Evolutionary conservation across 2,888 invertebrate species (phyloP), one percentile per base, ranked within the genome.

Genomic region (Plemyria rubiginata): DNA sequence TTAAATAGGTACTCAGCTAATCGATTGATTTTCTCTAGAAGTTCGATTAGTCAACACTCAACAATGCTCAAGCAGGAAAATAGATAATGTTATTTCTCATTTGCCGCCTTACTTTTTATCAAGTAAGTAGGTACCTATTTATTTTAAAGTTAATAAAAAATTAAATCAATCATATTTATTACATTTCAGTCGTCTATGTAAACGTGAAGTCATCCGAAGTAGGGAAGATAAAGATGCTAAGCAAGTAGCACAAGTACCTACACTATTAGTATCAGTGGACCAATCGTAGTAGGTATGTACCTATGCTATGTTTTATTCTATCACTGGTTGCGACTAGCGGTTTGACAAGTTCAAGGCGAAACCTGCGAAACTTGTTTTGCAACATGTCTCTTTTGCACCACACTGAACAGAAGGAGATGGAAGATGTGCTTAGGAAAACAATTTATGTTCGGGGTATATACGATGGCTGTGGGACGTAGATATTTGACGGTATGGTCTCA

Each of bases 261-360:
- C 36, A n/a, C n/a, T n/a, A n/a, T n/a, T n/a, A 38, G 46, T 40
- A 36, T 16, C 45, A 54, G 49, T 58, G 50, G 49, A 11, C 46
- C 56, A 57, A 7, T 45, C 16, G 45, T 45, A 9, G 40, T 56
- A n/a, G n/a, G n/a, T n/a, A n/a, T n/a, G n/a, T n/a, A n/a, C n/a
- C n/a, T n/a, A 22, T 22, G 22, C 22, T 22, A 38, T 60, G 38
- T 22, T 28, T 11, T 56, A 64, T 57, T 71, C 71, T 51, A 46
- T 46, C 58, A 56, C 60, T 53, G 60, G 57, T 69, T 67, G 57
- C 71, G 70, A 69, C 73, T 76, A 82, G 78, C 79, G 76, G 79
- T 78, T 66, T 70, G 66, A 71, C 81, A 79, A 82, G 82, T 82
- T 82, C 83, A 82, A 82, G 81, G 82, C 72, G 61, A 74, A 69